Evolutionary conservation across 2,797 vertebrate genomes (phyloP).

Genomic region (Stomatorhinus walkeri): DNA sequence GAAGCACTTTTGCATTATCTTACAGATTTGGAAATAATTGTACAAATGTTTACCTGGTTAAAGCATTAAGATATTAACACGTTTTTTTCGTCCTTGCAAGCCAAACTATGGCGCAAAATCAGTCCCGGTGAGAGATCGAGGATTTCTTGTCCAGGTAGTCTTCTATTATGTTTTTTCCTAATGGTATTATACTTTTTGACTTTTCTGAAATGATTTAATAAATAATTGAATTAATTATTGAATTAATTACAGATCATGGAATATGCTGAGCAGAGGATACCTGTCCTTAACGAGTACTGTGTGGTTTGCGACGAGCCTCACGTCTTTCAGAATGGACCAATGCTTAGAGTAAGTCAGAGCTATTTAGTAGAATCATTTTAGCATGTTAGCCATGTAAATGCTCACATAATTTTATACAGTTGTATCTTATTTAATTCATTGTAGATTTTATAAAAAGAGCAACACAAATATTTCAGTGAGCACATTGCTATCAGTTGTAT

Average conservation of each 20-base stretch:
- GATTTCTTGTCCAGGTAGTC: slow-evolving; percentile 82
- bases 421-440: neutral
- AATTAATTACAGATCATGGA: slow-evolving; percentile 70
- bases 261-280: slow-evolving; percentile 81
- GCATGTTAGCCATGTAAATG: neutral
- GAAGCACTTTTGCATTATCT: neutral
- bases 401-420: neutral
- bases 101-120: slow-evolving; percentile 75
- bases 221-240: neutral
- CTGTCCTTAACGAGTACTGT: slow-evolving; percentile 82
- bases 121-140: slow-evolving; percentile 67
- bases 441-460: neutral
- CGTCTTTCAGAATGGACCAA: slow-evolving; percentile 83
- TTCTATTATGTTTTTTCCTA: slow-evolving; percentile 14
- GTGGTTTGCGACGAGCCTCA: slow-evolving; percentile 85
- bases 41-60: slow-evolving; percentile 22
- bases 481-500: neutral
- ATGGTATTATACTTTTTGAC: neutral
- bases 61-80: slow-evolving; percentile 7
- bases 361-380: neutral
- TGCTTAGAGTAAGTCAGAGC: slow-evolving; percentile 72
- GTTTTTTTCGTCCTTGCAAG: slow-evolving; percentile 47
- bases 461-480: neutral
- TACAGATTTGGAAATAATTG: neutral
- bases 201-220: neutral